These are phyloP conservation scores for Prunella fulvescens DNA, from an alignment of 2,113 vertebrate species.

Conservation along the genomic window DNA sequence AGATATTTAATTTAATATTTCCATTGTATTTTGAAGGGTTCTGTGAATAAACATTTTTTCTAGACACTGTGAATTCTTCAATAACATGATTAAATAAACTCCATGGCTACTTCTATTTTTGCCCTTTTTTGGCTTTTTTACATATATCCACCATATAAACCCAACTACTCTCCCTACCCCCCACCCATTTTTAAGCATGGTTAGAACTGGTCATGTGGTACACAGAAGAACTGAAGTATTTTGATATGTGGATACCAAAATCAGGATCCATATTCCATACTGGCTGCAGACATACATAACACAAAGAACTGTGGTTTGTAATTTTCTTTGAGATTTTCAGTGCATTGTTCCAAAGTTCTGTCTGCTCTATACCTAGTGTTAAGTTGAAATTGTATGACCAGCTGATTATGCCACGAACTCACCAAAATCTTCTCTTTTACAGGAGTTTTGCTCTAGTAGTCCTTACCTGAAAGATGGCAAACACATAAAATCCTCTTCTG, in stretches of 20 bases:
- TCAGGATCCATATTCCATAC: neutral
- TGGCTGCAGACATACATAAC: neutral
- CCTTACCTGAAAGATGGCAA: neutral
- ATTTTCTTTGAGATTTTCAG: neutral
- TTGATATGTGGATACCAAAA: neutral
- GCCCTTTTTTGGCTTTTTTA: neutral
- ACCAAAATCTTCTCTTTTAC: neutral
- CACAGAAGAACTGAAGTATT: neutral
- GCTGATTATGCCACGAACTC: neutral
- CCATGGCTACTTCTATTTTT: neutral
- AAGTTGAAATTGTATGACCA: neutral
- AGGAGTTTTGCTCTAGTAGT: neutral
- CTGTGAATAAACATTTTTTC: neutral
- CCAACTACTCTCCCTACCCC: fast-evolving
- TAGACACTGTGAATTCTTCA: neutral
- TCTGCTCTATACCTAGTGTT: neutral
- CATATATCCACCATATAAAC: too few species aligned
- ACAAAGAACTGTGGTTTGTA: neutral
- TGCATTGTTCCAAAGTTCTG: neutral
- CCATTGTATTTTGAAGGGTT: neutral
- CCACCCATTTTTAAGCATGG: neutral
- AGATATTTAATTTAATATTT: neutral
- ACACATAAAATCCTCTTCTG: neutral
- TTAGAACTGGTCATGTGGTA: neutral
- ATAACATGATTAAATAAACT: neutral